A percentile compares a stretch with the other conserved stretches of the same genome.
Evolutionary conservation across 2,888 invertebrate species (phyloP).

Genomic region (Cataglyphis livida): DNA sequence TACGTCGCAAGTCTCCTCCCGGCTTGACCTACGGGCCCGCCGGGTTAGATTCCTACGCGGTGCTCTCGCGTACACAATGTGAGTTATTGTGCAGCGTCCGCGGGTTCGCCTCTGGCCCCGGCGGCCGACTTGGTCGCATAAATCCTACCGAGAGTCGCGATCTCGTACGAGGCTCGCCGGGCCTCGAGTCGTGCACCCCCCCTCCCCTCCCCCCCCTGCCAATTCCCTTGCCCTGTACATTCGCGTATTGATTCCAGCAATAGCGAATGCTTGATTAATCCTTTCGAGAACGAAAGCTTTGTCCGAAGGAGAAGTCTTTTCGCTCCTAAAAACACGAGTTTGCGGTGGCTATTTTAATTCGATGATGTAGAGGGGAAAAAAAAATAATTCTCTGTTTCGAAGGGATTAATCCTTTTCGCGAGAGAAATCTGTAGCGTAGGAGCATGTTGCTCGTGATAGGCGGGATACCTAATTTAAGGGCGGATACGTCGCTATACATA

Average conservation of each 20-base stretch:
- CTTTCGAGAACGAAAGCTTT: neutral
- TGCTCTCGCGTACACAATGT: constrained; percentile 83
- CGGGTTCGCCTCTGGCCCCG: constrained; percentile 81
- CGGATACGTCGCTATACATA: constrained; percentile 38
- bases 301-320: neutral
- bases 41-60: constrained; percentile 85
- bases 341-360: neutral
- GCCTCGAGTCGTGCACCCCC: neutral
- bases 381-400: neutral
- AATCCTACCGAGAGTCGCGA: constrained; percentile 62
- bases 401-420: neutral
- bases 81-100: constrained; percentile 84
- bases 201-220: neutral
- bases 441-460: constrained; percentile 51
- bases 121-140: constrained; percentile 68
- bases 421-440: constrained; percentile 6
- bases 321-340: neutral
- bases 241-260: constrained; percentile 34
- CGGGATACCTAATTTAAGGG: constrained; percentile 61
- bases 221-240: neutral
- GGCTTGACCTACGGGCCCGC: constrained; percentile 83
- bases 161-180: constrained; percentile 25
- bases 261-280: constrained; percentile 20
- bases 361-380: neutral
- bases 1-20: constrained; percentile 70